Conservation (phyloP, 2,888 invertebrate species). For the Poecilus cupreus region DNA sequence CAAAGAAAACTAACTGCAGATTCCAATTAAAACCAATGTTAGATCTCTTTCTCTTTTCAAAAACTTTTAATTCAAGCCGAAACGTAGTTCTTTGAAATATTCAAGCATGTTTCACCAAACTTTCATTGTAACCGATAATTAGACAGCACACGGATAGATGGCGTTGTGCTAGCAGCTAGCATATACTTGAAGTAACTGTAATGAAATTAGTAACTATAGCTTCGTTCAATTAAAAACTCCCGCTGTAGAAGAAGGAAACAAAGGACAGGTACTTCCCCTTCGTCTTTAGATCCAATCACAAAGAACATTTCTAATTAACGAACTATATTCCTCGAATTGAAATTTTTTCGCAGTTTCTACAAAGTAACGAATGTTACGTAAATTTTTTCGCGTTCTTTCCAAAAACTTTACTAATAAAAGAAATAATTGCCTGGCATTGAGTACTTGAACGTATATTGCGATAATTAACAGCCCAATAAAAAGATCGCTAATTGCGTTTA, state of each 20-base stretch:
- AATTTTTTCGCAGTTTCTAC: slow-evolving; percentile 8
- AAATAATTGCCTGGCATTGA: too few species aligned
- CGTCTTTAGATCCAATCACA: slow-evolving; percentile 41
- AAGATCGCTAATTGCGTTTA: slow-evolving; percentile 1
- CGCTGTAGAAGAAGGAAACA: slow-evolving; percentile 40
- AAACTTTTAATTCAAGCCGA: slow-evolving; percentile 55
- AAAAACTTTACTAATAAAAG: neutral
- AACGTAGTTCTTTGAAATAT: slow-evolving; percentile 66
- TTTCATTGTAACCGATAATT: slow-evolving; percentile 66
- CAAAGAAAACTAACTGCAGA: slow-evolving; percentile 51
- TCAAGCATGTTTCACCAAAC: slow-evolving; percentile 67
- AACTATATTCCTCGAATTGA: slow-evolving; percentile 35
- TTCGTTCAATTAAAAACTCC: slow-evolving; percentile 56
- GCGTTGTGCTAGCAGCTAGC: slow-evolving; percentile 15
- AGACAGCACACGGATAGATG: slow-evolving; percentile 40
- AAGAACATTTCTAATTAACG: slow-evolving; percentile 53
- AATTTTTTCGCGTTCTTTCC: neutral
- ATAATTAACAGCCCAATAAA: neutral
- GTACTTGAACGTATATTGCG: neutral
- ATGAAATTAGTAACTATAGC: slow-evolving; percentile 54
- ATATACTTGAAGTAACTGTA: slow-evolving; percentile 49
- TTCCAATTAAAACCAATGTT: slow-evolving; percentile 55
- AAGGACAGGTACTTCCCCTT: slow-evolving; percentile 41
- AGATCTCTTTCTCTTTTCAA: slow-evolving; percentile 48
- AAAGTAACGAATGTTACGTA: neutral